Conservation (phyloP, 2,113 vertebrate genomes). For the Pelecanus crispus region DNA sequence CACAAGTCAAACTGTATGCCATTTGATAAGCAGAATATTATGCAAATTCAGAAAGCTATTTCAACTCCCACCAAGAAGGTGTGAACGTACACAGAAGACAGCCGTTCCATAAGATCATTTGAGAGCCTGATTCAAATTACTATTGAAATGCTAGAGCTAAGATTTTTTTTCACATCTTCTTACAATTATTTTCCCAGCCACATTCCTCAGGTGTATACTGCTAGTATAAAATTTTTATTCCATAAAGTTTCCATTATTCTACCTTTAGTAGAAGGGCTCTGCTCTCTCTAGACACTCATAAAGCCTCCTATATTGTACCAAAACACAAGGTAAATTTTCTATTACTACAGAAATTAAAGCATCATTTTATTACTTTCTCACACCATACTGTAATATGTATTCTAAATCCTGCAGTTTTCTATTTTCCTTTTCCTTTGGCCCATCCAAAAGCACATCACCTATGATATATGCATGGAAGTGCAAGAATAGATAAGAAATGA, state of each 20-base stretch:
- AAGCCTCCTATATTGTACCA: neutral
- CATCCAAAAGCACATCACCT: neutral
- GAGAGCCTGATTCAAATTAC: neutral
- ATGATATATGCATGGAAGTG: neutral
- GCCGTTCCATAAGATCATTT: neutral
- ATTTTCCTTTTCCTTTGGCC: neutral
- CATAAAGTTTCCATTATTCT: neutral
- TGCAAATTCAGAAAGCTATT: neutral
- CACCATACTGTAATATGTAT: accelerated
- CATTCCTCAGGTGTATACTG: neutral
- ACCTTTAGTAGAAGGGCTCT: neutral
- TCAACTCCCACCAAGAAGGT: neutral
- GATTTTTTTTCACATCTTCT: neutral
- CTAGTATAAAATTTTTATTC: neutral
- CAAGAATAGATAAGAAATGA: neutral
- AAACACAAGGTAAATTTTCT: neutral
- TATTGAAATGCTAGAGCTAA: neutral
- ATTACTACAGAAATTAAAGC: neutral
- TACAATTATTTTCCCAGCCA: neutral
- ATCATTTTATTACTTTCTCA: neutral
- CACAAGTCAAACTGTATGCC: neutral
- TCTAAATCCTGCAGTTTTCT: neutral
- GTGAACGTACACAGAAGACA: neutral
- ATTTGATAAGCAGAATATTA: neutral
- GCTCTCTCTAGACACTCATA: neutral